Evolutionary conservation across 2,797 vertebrate species (phyloP), one percentile per base, ranked within the genome.

Genomic region (Leptodactylus fallax): DNA sequence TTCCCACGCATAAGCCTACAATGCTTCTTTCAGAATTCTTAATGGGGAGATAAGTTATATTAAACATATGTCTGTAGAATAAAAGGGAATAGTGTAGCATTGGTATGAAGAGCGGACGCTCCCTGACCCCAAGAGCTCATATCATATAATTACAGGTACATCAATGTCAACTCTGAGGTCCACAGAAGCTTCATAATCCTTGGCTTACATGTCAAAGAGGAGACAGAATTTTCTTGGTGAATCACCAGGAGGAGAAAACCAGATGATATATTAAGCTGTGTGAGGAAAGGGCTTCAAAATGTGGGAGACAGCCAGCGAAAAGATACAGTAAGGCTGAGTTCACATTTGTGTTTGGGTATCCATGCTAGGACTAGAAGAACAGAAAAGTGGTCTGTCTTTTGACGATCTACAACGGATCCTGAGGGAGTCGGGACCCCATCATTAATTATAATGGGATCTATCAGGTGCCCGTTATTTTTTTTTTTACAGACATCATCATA

Each of bases 11-110:
- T 47, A 72, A 72, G 55, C 82, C 74, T 45, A 16, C 69, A 82
- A 67, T 27, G 53, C 80, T 67, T 45, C 47, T 53, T 49, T 65
- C 13, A 63, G 60, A 74, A 74, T 74, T 49, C 17, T 21, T 77
- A 77, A 77, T 77, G 21, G 17, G 21, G 11, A 77, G 53, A 47
- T 51, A 23, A 77, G 47, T 77, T 77, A 23, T 74, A 7, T 23
- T 53, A 6, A 74, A 21, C 14, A 7, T 17, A 72, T 16, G 71
- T 74, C 36, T 11, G 4, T 49, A 74, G 71, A 74, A 74, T 74
- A 74, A 74, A 47, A 74, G 45, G 45, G 71, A 72, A n/a, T 74
- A 49, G n/a, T 74, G 45, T 13, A n/a, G 47, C 19, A 74, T n/a
- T 7, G 19, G 10, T 74, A 72, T 19, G 8, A 10, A 4, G 69